phyloP scores from a whole-genome alignment of 2,888 invertebrate genomes.

The Pinctada fucata region DNA sequence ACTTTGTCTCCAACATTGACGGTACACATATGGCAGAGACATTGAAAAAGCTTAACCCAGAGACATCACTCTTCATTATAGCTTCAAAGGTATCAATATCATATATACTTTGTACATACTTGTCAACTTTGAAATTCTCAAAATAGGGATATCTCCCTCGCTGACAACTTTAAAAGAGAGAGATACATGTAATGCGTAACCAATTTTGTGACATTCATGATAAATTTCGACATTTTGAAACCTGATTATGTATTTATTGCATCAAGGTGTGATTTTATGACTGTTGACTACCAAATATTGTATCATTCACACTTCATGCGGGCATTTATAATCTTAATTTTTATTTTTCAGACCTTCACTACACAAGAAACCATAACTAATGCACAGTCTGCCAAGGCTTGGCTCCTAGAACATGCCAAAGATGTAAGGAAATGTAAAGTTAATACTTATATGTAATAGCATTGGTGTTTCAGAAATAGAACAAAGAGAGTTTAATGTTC shows the following conservation, averaged over 20 bases:
- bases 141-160: too few species aligned
- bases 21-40: slow-evolving; percentile 98
- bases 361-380: slow-evolving; percentile 99
- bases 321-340: too few species aligned
- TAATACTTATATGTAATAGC: too few species aligned
- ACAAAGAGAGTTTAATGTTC: too few species aligned
- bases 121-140: too few species aligned
- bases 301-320: too few species aligned
- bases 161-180: neutral
- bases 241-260: too few species aligned
- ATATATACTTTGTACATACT: too few species aligned
- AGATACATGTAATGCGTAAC: neutral
- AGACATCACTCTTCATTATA: slow-evolving; percentile 97
- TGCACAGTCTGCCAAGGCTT: slow-evolving; percentile 96
- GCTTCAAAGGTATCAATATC: slow-evolving; percentile 87
- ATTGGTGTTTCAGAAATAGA: too few species aligned
- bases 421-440: slow-evolving; percentile 82
- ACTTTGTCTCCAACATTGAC: slow-evolving; percentile 99
- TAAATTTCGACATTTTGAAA: too few species aligned
- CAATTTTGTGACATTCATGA: neutral
- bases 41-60: slow-evolving; percentile 91
- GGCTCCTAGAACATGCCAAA: slow-evolving; percentile 92
- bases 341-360: slow-evolving; percentile 87
- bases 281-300: too few species aligned
- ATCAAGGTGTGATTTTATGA: too few species aligned